Conservation (phyloP, 2,113 vertebrate genomes). For the Butastur rufipennis region DNA sequence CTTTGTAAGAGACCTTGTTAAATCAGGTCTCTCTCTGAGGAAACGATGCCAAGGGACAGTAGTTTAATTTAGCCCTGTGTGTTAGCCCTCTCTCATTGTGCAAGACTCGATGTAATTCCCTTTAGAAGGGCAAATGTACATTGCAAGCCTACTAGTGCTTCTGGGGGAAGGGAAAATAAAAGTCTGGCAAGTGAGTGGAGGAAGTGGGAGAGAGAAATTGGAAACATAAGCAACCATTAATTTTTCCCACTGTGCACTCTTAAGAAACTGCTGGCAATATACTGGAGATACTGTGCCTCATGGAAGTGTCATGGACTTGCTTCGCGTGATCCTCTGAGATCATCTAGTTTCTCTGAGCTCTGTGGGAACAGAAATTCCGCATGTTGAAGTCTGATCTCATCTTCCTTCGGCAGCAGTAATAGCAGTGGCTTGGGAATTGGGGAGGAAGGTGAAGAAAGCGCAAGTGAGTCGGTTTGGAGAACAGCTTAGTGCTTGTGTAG, state of each 20-base stretch:
- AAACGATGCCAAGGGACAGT: neutral
- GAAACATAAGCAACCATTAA: constrained; percentile 52
- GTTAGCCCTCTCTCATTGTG: neutral
- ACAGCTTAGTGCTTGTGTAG: neutral
- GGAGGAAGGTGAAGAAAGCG: neutral
- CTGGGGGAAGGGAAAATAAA: constrained; percentile 1
- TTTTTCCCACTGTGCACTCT: constrained; percentile 67
- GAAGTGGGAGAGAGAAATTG: constrained; percentile 66
- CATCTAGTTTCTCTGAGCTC: constrained; percentile 63
- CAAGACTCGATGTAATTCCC: neutral
- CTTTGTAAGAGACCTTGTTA: neutral
- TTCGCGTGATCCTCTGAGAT: constrained; percentile 69
- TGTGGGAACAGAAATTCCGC: constrained; percentile 67
- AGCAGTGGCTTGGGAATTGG: constrained; percentile 6
- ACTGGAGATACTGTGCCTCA: constrained; percentile 44
- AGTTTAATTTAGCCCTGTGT: neutral
- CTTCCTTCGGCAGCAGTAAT: constrained; percentile 2
- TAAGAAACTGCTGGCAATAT: constrained; percentile 44
- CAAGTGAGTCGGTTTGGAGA: neutral
- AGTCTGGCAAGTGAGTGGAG: constrained; percentile 44
- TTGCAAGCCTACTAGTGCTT: neutral
- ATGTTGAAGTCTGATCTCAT: constrained; percentile 24
- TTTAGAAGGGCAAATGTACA: neutral
- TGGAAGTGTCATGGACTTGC: constrained; percentile 66
- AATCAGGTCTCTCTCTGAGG: neutral